Evolutionary conservation across 2,113 vertebrate genomes (phyloP).

Genomic region (Haemorhous mexicanus): DNA sequence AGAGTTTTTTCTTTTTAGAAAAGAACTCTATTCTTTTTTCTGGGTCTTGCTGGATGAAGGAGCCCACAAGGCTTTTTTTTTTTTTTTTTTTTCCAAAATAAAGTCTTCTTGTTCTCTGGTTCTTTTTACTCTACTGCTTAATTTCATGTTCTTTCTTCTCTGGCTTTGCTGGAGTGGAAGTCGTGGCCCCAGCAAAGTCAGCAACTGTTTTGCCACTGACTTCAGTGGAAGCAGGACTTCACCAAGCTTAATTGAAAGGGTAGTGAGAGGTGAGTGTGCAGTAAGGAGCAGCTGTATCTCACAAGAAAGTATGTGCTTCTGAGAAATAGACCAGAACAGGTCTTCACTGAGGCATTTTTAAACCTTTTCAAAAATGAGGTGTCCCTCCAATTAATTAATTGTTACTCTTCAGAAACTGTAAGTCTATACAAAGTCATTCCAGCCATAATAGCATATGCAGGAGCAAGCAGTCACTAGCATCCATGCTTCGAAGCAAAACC

Average conservation of each 20-base stretch:
- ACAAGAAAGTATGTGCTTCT: not conserved
- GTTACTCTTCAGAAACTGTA: not conserved
- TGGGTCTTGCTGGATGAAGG: not conserved
- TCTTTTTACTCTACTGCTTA: not conserved
- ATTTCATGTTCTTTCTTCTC: not conserved
- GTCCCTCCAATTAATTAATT: not conserved
- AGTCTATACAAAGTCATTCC: not conserved
- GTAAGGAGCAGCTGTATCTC: not conserved
- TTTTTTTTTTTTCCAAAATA: not conserved
- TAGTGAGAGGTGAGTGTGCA: not conserved
- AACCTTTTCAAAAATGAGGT: not conserved
- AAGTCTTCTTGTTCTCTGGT: not conserved
- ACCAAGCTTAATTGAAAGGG: not conserved
- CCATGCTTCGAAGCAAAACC: not conserved
- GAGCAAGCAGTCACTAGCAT: not conserved
- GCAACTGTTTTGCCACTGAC: not conserved
- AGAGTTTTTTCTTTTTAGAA: not conserved
- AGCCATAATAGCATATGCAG: not conserved
- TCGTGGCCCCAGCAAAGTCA: not conserved
- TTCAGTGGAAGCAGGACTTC: not conserved
- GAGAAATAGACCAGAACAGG: not conserved
- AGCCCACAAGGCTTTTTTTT: not conserved
- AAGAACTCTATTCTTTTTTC: not conserved
- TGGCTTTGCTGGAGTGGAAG: not conserved
- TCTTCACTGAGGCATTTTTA: not conserved